Evolutionary conservation across 2,888 invertebrate genomes (phyloP).

Genomic region (Acleris holmiana): DNA sequence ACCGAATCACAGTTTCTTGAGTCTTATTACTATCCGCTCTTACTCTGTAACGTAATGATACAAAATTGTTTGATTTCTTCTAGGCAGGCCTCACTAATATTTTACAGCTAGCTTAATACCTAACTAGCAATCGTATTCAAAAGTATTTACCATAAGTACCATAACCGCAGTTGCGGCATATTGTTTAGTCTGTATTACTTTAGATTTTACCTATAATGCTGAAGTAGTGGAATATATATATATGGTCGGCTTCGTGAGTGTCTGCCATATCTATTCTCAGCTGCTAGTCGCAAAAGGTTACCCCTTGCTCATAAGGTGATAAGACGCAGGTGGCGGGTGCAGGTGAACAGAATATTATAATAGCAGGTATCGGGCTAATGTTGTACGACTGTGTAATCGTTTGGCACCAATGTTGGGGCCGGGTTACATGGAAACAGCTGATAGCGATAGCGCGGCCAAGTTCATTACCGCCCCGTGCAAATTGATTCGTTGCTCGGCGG

Average conservation of each 20-base stretch:
- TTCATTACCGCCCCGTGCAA: slow-evolving; percentile 77
- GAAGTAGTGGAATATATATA: slow-evolving; percentile 7
- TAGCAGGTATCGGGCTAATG: slow-evolving; percentile 1
- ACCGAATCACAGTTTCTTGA: too few species aligned
- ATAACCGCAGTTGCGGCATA: too few species aligned
- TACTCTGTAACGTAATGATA: too few species aligned
- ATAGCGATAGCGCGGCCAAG: slow-evolving; percentile 70
- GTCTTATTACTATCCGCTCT: too few species aligned
- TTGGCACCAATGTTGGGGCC: slow-evolving; percentile 31
- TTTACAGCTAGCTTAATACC: too few species aligned
- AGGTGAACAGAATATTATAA: slow-evolving; percentile 31
- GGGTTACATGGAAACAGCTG: slow-evolving; percentile 67
- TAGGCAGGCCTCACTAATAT: too few species aligned
- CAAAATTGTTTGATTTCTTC: too few species aligned
- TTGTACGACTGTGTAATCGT: neutral
- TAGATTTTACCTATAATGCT: neutral
- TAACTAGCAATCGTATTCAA: too few species aligned
- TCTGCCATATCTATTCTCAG: slow-evolving; percentile 10
- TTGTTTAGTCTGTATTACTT: neutral
- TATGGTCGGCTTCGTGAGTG: slow-evolving; percentile 7
- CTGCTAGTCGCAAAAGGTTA: slow-evolving; percentile 47
- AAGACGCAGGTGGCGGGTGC: slow-evolving; percentile 48
- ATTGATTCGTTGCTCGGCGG: slow-evolving; percentile 66
- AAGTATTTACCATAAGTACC: too few species aligned
- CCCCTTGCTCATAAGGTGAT: slow-evolving; percentile 44